Evolutionary conservation across 2,113 vertebrate genomes (phyloP).

Genomic region (Mixornis gularis): DNA sequence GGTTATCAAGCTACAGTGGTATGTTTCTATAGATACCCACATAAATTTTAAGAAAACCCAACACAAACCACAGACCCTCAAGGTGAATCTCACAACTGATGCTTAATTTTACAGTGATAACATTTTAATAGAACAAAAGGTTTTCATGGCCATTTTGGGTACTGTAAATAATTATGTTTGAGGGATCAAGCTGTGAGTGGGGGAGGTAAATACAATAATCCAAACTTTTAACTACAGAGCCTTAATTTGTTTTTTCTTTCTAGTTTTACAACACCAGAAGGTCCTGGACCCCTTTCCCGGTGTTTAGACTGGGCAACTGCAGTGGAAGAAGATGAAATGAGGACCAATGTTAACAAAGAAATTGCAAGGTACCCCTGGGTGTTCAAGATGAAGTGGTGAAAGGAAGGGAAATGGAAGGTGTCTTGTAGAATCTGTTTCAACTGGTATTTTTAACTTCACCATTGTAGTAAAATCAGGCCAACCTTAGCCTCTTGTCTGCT

Average conservation of each 20-base stretch:
- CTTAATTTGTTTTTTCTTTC: neutral
- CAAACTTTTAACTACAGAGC: neutral
- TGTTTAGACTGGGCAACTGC: constrained; percentile 86
- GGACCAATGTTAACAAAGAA: constrained; percentile 81
- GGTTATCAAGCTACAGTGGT: neutral
- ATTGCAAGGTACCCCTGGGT: constrained; percentile 77
- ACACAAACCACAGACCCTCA: neutral
- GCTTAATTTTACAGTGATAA: neutral
- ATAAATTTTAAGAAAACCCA: neutral
- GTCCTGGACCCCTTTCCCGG: constrained; percentile 74
- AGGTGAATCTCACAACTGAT: neutral
- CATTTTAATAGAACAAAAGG: neutral
- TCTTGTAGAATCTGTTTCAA: neutral
- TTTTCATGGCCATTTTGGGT: neutral
- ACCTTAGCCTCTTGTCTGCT: neutral
- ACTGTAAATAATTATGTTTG: neutral
- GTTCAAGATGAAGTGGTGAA: neutral
- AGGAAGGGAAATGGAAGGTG: neutral
- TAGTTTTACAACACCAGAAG: constrained; percentile 94
- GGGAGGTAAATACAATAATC: neutral
- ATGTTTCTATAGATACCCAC: neutral
- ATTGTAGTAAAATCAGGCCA: neutral
- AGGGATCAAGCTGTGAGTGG: neutral
- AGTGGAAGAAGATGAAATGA: constrained; percentile 89
- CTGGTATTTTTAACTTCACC: neutral